Evolutionary conservation across 1,140 invertebrate species (phyloP), one percentile per base, ranked within the genome.

Genomic region (Leptinotarsa undecemlineata): DNA sequence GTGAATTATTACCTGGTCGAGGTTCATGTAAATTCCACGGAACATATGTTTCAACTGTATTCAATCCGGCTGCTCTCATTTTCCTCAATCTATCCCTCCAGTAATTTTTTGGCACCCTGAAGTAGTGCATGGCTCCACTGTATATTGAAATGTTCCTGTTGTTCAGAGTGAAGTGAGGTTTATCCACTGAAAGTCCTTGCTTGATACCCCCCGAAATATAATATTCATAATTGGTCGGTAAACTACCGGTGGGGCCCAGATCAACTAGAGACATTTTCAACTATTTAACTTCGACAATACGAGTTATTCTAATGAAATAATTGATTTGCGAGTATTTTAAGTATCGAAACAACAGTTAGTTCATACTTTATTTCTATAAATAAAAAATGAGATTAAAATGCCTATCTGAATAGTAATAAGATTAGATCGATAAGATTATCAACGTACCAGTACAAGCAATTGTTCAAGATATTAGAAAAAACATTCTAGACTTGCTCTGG

Each of bases 1-100:
- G 26, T 33, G 26, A 33, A 6, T 33, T 5, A 51, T 70, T 72
- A 74, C 76, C 76, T 19, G 77, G 74, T 67, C 75, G 42, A 21
- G 64, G 92, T 86, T 99, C 95, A 85, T 99, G 97, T 66, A 91
- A 87, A 79, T 94, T 96, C 97, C 97, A 99, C 82, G 97, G 95
- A 0, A 98, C 91, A 83, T 98, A 98, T 93, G 95, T 96, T 79
- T 95, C 92, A 8, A 99, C 89, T 1, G 96, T 90, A 87, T 98
- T 98, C 1, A 98, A 88, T 17, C 97, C 97, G 68, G 76, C 76
- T 92, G 75, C 73, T 62, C 78, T 72, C 19, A 77, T 20, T 75
- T 79, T 76, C 20, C 75, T 73, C 23, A 77, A 62, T 33, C 78
- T 69, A 57, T 76, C 75, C 61, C 75, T 76, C 78, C 78, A 79